A percentile compares a stretch with the other conserved stretches of the same genome.
phyloP scores from a whole-genome alignment of 2,797 vertebrate species.

The Myiotriccus ornatus region DNA sequence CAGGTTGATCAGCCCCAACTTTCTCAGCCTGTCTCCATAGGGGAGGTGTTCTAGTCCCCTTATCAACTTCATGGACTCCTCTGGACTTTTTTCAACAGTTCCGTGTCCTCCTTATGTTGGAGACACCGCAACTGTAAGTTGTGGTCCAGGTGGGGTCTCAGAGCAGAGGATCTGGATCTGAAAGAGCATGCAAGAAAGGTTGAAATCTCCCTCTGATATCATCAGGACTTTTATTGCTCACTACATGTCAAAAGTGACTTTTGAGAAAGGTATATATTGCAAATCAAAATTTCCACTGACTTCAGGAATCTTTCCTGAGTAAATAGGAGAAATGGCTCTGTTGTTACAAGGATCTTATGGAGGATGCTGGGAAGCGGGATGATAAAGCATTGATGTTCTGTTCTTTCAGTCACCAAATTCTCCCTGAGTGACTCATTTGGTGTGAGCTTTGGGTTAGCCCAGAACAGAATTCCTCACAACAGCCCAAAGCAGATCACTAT shows the following conservation, averaged over 20 bases:
- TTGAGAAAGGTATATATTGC: neutral
- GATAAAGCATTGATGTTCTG: neutral
- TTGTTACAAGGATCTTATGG: neutral
- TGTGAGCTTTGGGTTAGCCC: neutral
- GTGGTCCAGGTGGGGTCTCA: neutral
- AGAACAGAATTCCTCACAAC: neutral
- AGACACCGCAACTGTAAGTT: neutral
- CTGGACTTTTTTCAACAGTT: neutral
- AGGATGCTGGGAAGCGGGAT: neutral
- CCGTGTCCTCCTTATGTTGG: neutral
- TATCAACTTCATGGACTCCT: neutral
- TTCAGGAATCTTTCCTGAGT: neutral
- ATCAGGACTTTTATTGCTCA: neutral
- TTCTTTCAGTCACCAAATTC: neutral
- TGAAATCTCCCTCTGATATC: neutral
- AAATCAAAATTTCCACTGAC: neutral
- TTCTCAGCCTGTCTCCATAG: neutral
- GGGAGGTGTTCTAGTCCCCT: neutral
- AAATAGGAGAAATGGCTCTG: neutral
- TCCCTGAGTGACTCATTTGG: neutral
- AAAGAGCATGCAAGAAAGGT: neutral
- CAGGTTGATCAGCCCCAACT: neutral
- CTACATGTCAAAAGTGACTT: neutral
- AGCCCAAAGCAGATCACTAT: neutral
- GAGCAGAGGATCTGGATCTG: neutral